Evolutionary conservation across 2,113 vertebrate species (phyloP).

Genomic region (Delphinus delphis): DNA sequence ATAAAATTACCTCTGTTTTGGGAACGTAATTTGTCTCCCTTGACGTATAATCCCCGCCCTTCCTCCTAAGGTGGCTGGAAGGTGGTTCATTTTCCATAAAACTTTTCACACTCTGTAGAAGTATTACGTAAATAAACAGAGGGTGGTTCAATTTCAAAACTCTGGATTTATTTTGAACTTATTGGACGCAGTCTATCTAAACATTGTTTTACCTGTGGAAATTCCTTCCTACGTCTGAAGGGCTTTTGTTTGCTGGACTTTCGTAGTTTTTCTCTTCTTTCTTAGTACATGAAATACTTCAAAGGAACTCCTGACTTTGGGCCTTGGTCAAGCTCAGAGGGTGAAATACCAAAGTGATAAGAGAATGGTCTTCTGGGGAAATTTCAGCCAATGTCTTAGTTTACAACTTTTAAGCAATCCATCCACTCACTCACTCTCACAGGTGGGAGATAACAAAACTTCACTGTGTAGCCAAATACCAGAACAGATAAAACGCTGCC

Average conservation of each 20-base stretch:
- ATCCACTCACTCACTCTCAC: not conserved
- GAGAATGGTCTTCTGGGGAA: not conserved
- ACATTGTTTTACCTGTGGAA: not conserved
- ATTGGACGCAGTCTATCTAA: not conserved
- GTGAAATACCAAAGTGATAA: not conserved
- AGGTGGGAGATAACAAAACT: not conserved
- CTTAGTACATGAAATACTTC: not conserved
- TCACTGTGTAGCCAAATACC: not conserved
- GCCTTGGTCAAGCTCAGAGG: not conserved
- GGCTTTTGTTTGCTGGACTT: not conserved
- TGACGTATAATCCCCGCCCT: not conserved
- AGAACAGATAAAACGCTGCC: not conserved
- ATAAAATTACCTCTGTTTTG: slow-evolving; percentile 2
- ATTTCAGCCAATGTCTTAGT: not conserved
- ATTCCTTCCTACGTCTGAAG: not conserved
- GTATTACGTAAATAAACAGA: not conserved
- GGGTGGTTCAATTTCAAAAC: not conserved
- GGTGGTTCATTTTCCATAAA: not conserved
- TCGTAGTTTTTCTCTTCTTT: not conserved
- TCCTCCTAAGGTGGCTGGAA: not conserved
- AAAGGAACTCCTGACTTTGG: slow-evolving; percentile 8
- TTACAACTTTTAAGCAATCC: not conserved
- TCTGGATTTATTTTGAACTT: not conserved
- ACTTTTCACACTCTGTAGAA: not conserved
- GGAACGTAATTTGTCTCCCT: slow-evolving; percentile 17